Evolutionary conservation across 2,888 invertebrate species (phyloP).

Genomic region (Rosalia funebris): DNA sequence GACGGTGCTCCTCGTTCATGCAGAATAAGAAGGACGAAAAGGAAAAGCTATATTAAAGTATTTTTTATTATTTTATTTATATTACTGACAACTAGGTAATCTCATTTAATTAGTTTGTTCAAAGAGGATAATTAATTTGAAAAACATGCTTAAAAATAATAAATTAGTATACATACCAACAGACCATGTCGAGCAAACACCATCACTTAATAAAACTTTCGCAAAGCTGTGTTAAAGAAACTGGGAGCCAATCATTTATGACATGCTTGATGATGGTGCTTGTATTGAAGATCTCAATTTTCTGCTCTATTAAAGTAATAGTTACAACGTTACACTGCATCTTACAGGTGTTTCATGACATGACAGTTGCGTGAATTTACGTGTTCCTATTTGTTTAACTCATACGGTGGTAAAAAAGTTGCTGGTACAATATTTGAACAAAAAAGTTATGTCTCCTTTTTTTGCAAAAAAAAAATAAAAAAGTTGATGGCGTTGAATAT

Average conservation of each 20-base stretch:
- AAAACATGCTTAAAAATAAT: conserved; percentile 30
- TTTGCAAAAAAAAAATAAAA: too few relatives aligned
- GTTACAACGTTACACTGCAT: too few relatives aligned
- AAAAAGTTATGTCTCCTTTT: too few relatives aligned
- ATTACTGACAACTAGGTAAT: conserved; percentile 15
- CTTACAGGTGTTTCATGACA: too few relatives aligned
- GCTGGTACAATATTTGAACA: too few relatives aligned
- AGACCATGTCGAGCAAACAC: conserved; percentile 27
- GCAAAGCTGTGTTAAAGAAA: conserved; percentile 37
- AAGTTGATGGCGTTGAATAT: too few relatives aligned
- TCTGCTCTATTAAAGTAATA: conserved; percentile 2
- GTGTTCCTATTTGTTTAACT: too few relatives aligned
- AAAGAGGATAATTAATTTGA: neutral
- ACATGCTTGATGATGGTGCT: conserved; percentile 32
- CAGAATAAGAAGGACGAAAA: conserved; percentile 26
- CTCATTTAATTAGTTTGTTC: conserved; percentile 22
- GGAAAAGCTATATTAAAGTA: conserved; percentile 8
- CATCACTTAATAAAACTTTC: conserved; percentile 32
- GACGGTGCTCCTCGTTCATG: conserved; percentile 50
- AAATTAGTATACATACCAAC: conserved; percentile 40
- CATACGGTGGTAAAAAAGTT: too few relatives aligned
- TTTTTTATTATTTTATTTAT: conserved; percentile 6
- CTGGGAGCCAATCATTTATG: conserved; percentile 23
- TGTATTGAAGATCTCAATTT: conserved; percentile 32
- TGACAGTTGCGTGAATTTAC: too few relatives aligned